Percentiles rank a stretch among this genome's conserved stretches.
Evolutionary conservation across 1,140 invertebrate species (phyloP).

Genomic region (Habropoda laboriosa): DNA sequence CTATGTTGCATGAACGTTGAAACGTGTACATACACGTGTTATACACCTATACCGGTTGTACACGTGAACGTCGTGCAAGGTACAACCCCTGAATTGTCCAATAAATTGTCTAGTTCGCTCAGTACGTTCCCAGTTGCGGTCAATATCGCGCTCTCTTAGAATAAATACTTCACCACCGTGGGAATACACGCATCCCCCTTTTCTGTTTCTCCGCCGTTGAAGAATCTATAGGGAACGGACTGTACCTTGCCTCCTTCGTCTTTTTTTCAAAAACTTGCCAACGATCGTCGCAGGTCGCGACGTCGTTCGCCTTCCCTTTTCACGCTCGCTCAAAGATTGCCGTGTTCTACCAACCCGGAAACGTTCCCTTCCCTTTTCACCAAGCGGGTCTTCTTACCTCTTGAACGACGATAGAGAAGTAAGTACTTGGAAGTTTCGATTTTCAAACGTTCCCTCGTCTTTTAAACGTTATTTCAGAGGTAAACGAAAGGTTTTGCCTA

Average conservation of each 20-base stretch:
- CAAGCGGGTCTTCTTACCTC: not conserved
- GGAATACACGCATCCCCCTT: conserved; percentile 71
- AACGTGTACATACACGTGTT: conserved; percentile 46
- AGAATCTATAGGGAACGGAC: conserved; percentile 47
- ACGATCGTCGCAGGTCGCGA: too few relatives aligned
- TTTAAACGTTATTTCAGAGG: too few relatives aligned
- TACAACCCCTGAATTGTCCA: conserved; percentile 53
- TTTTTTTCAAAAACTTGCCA: conserved; percentile 10
- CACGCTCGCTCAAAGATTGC: not conserved
- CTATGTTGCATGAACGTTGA: not conserved
- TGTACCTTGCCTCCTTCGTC: not conserved
- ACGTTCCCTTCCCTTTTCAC: not conserved
- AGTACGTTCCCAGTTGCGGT: conserved; percentile 74
- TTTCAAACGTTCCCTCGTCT: too few relatives aligned
- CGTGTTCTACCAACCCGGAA: not conserved
- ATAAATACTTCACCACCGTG: conserved; percentile 79
- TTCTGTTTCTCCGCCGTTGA: conserved; percentile 39
- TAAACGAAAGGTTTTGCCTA: too few relatives aligned
- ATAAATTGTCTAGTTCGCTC: conserved; percentile 66
- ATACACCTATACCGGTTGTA: conserved; percentile 26
- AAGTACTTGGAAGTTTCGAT: too few relatives aligned
- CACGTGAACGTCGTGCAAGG: conserved; percentile 42
- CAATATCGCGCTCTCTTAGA: conserved; percentile 77
- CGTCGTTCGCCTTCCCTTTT: too few relatives aligned
- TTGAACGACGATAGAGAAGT: too few relatives aligned